Percentiles rank a stretch among this genome's conserved stretches.
These are phyloP conservation scores for Cyclura pinguis DNA, from an alignment of 2,797 vertebrate species.

Conservation along the genomic window DNA sequence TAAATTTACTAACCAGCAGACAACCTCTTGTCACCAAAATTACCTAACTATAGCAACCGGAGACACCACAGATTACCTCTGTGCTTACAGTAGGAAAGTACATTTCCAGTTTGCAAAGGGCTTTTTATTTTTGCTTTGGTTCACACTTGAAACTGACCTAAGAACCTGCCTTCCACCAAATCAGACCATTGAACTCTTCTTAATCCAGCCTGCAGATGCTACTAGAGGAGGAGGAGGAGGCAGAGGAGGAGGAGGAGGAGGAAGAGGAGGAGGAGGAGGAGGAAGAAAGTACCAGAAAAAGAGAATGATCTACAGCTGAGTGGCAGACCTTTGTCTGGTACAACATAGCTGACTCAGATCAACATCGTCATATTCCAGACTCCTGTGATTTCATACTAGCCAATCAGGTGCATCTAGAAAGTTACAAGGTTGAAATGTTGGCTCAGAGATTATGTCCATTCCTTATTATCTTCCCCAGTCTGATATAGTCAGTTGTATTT, in stretches of 20 bases:
- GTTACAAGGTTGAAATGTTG: too few relatives aligned
- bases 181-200: not conserved
- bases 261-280: too few relatives aligned
- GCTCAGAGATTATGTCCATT: too few relatives aligned
- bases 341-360: too few relatives aligned
- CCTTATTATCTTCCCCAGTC: too few relatives aligned
- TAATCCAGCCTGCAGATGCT: not conserved
- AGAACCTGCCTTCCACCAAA: not conserved
- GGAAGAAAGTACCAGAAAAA: too few relatives aligned
- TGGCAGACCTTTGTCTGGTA: not conserved
- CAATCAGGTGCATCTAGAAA: too few relatives aligned
- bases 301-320: not conserved
- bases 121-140: not conserved
- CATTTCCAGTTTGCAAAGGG: not conserved
- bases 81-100: not conserved
- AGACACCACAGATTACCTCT: not conserved
- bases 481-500: too few relatives aligned
- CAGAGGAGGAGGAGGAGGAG: too few relatives aligned
- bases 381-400: too few relatives aligned
- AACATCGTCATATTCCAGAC: not conserved
- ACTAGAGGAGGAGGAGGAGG: not conserved
- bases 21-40: not conserved
- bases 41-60: not conserved
- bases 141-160: not conserved
- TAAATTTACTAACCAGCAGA: rapidly evolving